Evolutionary conservation across 1,140 invertebrate genomes (phyloP).

Genomic region (Penaeus chinensis): DNA sequence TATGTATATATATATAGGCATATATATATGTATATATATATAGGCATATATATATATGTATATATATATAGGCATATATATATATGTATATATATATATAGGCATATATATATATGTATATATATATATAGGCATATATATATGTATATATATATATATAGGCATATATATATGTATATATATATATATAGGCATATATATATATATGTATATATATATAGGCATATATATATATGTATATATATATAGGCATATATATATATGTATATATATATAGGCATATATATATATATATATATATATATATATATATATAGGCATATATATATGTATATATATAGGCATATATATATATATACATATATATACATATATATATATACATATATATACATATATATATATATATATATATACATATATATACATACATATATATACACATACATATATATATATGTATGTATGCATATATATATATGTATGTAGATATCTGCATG

Average conservation of each 20-base stretch:
- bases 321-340: too few relatives aligned
- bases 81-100: background rate
- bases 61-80: too few relatives aligned
- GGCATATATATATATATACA: too few relatives aligned
- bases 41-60: too few relatives aligned
- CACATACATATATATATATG: too few relatives aligned
- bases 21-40: background rate
- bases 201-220: background rate
- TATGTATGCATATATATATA: too few relatives aligned
- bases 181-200: background rate
- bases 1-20: slow-evolving; percentile 6
- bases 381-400: too few relatives aligned
- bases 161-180: background rate
- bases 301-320: background rate
- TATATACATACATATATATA: too few relatives aligned
- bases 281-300: slow-evolving; percentile 18
- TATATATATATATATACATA: too few relatives aligned
- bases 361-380: too few relatives aligned
- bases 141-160: slow-evolving; percentile 24
- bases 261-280: background rate
- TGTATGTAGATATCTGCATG: too few relatives aligned
- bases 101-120: background rate
- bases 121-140: slow-evolving; percentile 22
- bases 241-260: background rate
- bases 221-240: background rate